phyloP scores from a whole-genome alignment of 1,140 invertebrate species.

The Geopemphigus sp. region DNA sequence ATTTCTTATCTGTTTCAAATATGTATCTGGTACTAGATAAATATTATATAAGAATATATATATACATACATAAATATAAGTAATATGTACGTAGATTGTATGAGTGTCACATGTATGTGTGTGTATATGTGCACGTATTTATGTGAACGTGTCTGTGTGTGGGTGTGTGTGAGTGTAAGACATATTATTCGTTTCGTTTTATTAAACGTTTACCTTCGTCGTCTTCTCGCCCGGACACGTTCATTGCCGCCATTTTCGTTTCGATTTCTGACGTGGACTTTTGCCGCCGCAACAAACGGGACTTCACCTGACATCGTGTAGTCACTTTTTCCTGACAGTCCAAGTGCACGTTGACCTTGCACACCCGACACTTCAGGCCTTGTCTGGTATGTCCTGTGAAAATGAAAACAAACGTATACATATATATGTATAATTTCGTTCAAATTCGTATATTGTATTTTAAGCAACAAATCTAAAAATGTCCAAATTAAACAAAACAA shows the following conservation, averaged over 20 bases:
- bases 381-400: conserved; percentile 82
- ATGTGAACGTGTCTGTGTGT: not conserved
- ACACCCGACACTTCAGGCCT: conserved; percentile 82
- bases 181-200: not conserved
- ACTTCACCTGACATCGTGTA: conserved; percentile 77
- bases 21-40: no score
- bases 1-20: not conserved
- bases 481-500: no score
- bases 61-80: no score
- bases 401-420: not conserved
- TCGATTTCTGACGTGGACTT: conserved; percentile 79
- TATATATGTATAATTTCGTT: no score
- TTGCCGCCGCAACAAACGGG: conserved; percentile 77
- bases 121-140: not conserved
- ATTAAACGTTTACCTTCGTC: conserved; percentile 66
- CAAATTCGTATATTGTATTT: no score
- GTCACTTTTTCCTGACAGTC: conserved; percentile 78
- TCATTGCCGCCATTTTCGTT: conserved; percentile 61
- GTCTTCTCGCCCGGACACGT: conserved; percentile 53
- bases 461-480: no score
- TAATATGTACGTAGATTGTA: not conserved
- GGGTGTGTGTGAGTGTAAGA: not conserved
- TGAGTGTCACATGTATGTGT: no score
- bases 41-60: no score
- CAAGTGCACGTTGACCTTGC: conserved; percentile 87